Evolutionary conservation across 2,113 vertebrate species (phyloP).

Genomic region (Probosciger aterrimus): DNA sequence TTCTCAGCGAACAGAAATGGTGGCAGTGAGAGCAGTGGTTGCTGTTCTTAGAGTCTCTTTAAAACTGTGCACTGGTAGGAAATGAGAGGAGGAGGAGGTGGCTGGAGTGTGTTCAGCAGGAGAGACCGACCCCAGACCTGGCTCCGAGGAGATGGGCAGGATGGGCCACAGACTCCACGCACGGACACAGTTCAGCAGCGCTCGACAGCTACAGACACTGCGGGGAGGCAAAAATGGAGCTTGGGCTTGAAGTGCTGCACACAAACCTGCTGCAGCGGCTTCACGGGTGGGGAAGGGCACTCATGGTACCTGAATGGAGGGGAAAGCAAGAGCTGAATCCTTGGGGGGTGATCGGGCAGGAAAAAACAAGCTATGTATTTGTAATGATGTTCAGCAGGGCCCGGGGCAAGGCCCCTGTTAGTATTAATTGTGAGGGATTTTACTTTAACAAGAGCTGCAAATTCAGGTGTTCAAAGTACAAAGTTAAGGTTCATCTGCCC

Average conservation of each 20-base stretch:
- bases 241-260: not conserved
- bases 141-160: not conserved
- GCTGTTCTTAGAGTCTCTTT: not conserved
- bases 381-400: not conserved
- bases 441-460: not conserved
- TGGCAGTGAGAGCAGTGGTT: not conserved
- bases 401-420: no score
- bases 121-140: rapidly evolving
- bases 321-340: not conserved
- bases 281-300: not conserved
- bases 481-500: not conserved
- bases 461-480: not conserved
- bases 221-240: not conserved
- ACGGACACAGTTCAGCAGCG: not conserved
- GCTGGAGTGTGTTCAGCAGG: not conserved
- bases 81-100: not conserved
- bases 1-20: not conserved
- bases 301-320: not conserved
- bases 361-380: not conserved
- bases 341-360: not conserved
- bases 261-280: not conserved
- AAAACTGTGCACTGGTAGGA: not conserved
- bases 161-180: not conserved
- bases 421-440: not conserved
- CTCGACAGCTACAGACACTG: not conserved